Base-by-base conservation (phyloP, 2,888 invertebrate species). In the Sarcophaga carnaria region DNA sequence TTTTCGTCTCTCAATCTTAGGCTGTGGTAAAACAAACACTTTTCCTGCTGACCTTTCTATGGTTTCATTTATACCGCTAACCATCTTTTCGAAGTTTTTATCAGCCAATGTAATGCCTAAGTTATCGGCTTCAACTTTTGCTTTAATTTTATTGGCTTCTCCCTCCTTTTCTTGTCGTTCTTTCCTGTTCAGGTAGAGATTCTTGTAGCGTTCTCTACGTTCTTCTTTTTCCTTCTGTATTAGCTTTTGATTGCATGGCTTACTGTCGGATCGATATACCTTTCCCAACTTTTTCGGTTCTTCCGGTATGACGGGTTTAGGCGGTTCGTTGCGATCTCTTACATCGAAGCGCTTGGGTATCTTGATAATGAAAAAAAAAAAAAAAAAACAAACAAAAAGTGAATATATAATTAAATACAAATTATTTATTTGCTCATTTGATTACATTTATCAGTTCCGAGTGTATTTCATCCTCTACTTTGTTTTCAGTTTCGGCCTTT, bases 121-220 rank as follows among this genome's bases (percentile, higher is more conserved):
- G 45, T 90, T 90, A 60, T 89, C 89, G 2, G 83, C 77, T 4
- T 83, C 81, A 77, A 82, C n/a, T 84, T 11, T 12, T 76, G 87
- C 87, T 4, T 88, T 72, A 0, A 84, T 71, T 5, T 88, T 59
- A 0, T 76, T 59, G 11, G 83, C 80, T 81, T 88, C 22, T 76
- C 4, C 12, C 83, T 88, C 88, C 11, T 89, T 78, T 0, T 87
- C 77, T 11, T 88, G 37, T 0, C 88, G 83, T 2, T 85, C 71
- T 47, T 91, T 91, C 0, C 89, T 90, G 0, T 85, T 86, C 47
- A 92, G 20, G 69, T 92, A 92, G 2, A 93, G 88, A 4, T 90
- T 83, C 78, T 91, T 92, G 85, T 93, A 92, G 3, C 93, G 92
- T 0, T 88, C 89, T 3, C 80, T 88, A 0, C 93, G 89, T 0